Conservation (phyloP, 2,113 vertebrate genomes). For the Mustelus asterias region DNA sequence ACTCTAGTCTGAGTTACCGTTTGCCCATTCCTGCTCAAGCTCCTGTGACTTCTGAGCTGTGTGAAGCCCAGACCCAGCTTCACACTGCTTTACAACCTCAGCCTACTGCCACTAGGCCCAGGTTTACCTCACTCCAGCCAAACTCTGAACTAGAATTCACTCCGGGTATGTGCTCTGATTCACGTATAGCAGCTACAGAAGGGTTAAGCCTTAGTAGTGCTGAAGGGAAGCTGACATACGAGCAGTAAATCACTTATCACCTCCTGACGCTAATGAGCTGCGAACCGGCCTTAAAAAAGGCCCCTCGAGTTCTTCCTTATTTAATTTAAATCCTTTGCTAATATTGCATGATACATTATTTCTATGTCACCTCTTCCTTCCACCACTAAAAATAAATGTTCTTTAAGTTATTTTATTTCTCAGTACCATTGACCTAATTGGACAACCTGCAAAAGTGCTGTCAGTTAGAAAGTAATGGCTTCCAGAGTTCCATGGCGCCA, state of each 20-base stretch:
- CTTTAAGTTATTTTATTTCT: not conserved
- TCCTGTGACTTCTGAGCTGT: not conserved
- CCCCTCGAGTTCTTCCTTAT: not conserved
- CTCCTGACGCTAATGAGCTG: not conserved
- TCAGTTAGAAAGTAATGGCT: not conserved
- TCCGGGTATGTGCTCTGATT: not conserved
- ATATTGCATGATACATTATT: not conserved
- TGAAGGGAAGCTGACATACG: not conserved
- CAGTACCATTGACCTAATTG: not conserved
- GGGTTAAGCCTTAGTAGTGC: not conserved
- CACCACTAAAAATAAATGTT: not conserved
- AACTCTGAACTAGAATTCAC: not conserved
- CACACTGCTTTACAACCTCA: not conserved
- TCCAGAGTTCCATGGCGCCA: constrained; percentile 13
- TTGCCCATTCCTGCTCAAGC: not conserved
- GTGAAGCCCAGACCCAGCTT: not conserved
- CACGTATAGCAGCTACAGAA: not conserved
- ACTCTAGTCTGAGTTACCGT: too few relatives aligned
- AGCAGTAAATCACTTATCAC: not conserved
- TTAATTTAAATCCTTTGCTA: constrained; percentile 23
- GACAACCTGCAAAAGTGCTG: not conserved
- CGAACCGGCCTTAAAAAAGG: not conserved
- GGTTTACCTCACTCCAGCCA: not conserved
- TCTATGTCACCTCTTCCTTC: not conserved
- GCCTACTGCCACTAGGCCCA: too few relatives aligned